Conservation (phyloP, 2,113 vertebrate species). For the Erythrolamprus reginae region DNA sequence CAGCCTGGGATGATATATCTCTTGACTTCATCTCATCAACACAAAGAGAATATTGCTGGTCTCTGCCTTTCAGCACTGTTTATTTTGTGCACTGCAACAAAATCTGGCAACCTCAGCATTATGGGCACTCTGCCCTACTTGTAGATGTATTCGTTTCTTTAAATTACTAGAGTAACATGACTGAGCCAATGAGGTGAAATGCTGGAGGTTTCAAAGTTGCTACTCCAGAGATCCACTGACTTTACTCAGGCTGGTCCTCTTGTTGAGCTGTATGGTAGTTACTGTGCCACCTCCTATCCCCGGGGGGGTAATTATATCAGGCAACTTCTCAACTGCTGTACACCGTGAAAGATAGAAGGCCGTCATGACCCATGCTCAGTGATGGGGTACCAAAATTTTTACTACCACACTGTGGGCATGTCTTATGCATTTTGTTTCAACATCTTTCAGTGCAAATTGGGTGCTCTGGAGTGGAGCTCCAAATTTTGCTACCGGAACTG, state of each 20-base stretch:
- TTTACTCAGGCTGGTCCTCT: not conserved
- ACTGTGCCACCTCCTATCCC: not conserved
- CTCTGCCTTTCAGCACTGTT: not conserved
- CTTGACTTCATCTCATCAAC: not conserved
- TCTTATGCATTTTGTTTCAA: too few species aligned
- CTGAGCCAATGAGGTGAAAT: not conserved
- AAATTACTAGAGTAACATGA: not conserved
- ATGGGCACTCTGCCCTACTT: too few species aligned
- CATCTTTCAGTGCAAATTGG: too few species aligned
- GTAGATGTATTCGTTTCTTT: not conserved
- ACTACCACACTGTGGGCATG: too few species aligned
- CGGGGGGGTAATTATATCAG: not conserved
- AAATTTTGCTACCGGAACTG: too few species aligned
- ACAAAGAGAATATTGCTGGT: not conserved
- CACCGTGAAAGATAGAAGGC: not conserved
- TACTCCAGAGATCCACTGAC: not conserved
- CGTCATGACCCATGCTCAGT: not conserved
- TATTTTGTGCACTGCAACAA: not conserved
- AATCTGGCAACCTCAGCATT: not conserved
- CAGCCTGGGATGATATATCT: not conserved
- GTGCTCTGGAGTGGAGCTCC: too few species aligned
- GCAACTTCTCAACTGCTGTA: not conserved
- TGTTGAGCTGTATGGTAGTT: not conserved
- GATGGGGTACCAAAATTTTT: too few species aligned
- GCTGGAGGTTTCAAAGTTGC: not conserved